Percentiles rank a stretch among this genome's conserved stretches.
These are phyloP conservation scores for Odobenus rosmarus DNA, from an alignment of 2,113 vertebrate genomes.

Conservation along the genomic window DNA sequence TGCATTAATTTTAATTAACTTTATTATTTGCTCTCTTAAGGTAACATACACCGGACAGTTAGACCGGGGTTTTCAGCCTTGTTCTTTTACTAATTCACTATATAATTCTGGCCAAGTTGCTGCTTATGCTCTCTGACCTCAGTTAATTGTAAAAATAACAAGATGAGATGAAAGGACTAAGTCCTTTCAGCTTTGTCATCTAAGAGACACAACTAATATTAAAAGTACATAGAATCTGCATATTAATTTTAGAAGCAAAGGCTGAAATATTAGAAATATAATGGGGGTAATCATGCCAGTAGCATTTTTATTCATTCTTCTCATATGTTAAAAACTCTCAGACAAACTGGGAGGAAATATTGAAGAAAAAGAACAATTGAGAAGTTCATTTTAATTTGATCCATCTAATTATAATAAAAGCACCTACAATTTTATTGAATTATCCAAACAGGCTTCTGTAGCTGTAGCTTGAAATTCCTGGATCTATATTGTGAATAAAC, in stretches of 20 bases:
- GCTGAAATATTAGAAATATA: neutral
- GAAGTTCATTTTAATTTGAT: neutral
- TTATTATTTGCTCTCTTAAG: constrained; percentile 20
- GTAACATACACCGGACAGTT: neutral
- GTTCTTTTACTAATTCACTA: neutral
- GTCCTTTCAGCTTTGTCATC: neutral
- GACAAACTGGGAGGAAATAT: neutral
- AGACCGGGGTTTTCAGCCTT: neutral
- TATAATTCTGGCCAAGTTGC: constrained; percentile 1
- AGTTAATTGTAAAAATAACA: constrained; percentile 35
- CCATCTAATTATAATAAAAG: constrained; percentile 46
- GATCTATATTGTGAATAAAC: constrained; percentile 62
- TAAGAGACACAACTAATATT: neutral
- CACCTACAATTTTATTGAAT: constrained; percentile 75
- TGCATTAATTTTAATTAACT: neutral
- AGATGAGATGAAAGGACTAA: neutral
- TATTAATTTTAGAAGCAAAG: constrained; percentile 32
- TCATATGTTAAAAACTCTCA: constrained; percentile 4
- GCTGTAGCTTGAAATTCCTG: constrained; percentile 74
- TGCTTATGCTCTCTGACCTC: neutral
- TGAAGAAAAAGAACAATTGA: neutral
- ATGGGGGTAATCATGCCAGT: neutral
- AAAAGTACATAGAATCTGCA: neutral
- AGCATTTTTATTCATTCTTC: neutral
- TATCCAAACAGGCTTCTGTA: constrained; percentile 65